Evolutionary conservation across 2,888 invertebrate species (phyloP).

Genomic region (Stratiomys singularior): DNA sequence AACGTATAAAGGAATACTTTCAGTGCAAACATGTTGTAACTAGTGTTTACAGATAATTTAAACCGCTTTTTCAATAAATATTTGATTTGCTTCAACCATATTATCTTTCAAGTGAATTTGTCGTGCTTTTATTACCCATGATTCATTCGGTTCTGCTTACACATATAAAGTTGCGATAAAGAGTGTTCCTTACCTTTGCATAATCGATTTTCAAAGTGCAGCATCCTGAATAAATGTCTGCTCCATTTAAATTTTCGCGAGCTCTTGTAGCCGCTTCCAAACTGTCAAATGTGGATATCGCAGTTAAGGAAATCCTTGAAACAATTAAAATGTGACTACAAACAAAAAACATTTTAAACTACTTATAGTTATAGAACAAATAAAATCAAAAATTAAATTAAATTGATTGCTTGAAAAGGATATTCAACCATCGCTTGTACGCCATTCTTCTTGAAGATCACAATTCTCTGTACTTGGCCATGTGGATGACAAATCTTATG

Average conservation of each 20-base stretch:
- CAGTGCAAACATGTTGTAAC: not conserved
- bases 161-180: not conserved
- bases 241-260: slow-evolving; percentile 95
- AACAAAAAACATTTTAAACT: too few relatives aligned
- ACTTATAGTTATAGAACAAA: too few relatives aligned
- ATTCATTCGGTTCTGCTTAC: not conserved
- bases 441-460: slow-evolving; percentile 98
- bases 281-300: slow-evolving; percentile 80
- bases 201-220: slow-evolving; percentile 99
- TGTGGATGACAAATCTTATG: slow-evolving; percentile 96
- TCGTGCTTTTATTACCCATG: not conserved
- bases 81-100: slow-evolving; percentile 18
- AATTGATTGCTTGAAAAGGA: slow-evolving; percentile 75
- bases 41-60: not conserved
- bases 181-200: slow-evolving; percentile 83
- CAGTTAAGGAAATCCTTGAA: slow-evolving; percentile 71
- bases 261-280: slow-evolving; percentile 94
- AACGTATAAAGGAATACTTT: not conserved
- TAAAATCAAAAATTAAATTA: not conserved
- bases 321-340: too few relatives aligned
- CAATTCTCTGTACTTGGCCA: slow-evolving; percentile 96
- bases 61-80: slow-evolving; percentile 44
- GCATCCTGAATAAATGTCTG: slow-evolving; percentile 99
- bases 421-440: slow-evolving; percentile 99
- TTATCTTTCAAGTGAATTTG: not conserved